A percentile compares a stretch with the other conserved stretches of the same genome.
phyloP scores from a whole-genome alignment of 2,797 vertebrate species.

The Carduelis carduelis region DNA sequence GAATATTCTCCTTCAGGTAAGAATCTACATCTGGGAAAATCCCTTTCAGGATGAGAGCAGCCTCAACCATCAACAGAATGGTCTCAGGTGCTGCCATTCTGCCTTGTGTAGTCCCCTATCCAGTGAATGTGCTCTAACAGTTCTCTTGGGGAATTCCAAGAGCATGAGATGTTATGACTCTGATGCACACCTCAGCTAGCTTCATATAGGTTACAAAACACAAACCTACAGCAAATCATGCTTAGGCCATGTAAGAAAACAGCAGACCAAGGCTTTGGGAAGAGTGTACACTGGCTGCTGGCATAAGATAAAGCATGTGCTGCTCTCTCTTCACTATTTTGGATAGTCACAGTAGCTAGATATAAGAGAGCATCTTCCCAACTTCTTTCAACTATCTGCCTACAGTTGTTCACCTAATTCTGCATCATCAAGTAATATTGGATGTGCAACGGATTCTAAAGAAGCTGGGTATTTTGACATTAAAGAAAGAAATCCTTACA shows the following conservation, averaged over 20 bases:
- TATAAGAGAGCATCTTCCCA: not conserved
- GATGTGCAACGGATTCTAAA: not conserved
- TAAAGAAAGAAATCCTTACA: not conserved
- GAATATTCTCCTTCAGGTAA: not conserved
- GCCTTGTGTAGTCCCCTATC: not conserved
- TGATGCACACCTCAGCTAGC: not conserved
- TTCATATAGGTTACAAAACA: not conserved
- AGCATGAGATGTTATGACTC: not conserved
- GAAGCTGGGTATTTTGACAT: not conserved
- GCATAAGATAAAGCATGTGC: not conserved
- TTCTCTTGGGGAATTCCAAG: not conserved
- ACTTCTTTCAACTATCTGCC: not conserved
- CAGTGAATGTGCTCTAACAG: not conserved
- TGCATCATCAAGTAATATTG: not conserved
- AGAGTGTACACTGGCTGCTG: not conserved
- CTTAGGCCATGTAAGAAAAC: not conserved
- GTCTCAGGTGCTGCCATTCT: not conserved
- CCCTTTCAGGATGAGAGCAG: not conserved
- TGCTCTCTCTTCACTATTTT: not conserved
- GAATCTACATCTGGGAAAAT: not conserved
- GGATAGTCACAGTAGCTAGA: not conserved
- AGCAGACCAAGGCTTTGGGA: not conserved
- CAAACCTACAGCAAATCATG: not conserved
- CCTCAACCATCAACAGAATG: fast-evolving
- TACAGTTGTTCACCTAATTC: not conserved